A percentile compares a stretch with the other conserved stretches of the same genome.
Conservation (phyloP, 2,797 vertebrate genomes). For the Protonibea diacanthus region DNA sequence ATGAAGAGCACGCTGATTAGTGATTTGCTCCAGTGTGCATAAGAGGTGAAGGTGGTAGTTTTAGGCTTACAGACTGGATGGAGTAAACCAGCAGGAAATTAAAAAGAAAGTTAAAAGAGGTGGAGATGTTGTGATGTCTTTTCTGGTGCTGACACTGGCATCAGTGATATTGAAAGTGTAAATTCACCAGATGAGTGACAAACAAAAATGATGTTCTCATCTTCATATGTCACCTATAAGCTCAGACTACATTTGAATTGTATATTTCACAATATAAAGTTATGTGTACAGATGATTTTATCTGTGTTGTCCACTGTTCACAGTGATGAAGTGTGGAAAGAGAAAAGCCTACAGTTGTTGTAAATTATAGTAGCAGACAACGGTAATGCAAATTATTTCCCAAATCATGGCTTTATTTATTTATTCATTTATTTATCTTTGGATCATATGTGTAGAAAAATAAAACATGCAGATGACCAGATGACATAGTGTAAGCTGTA, state of each 20-base stretch:
- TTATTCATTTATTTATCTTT: slow-evolving; percentile 5
- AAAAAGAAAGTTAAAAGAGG: slow-evolving; percentile 2
- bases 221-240: neutral
- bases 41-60: slow-evolving; percentile 5
- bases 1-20: slow-evolving; percentile 49
- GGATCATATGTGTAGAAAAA: slow-evolving; percentile 4
- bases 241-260: neutral
- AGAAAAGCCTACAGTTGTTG: neutral
- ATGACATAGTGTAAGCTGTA: neutral
- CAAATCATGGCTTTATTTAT: neutral
- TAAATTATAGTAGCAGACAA: neutral
- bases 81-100: slow-evolving; percentile 18
- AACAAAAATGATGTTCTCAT: neutral
- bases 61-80: slow-evolving; percentile 14
- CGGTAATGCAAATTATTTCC: neutral
- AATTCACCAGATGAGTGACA: neutral
- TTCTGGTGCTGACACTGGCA: neutral
- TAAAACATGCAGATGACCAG: neutral
- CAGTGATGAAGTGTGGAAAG: neutral
- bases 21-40: slow-evolving; percentile 39
- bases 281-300: too few relatives aligned
- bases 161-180: neutral
- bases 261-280: neutral
- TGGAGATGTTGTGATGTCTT: neutral
- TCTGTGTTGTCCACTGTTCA: neutral